Evolutionary conservation across 2,888 invertebrate genomes (phyloP), one percentile per base, ranked within the genome.

Genomic region (Leucophenga maculata): DNA sequence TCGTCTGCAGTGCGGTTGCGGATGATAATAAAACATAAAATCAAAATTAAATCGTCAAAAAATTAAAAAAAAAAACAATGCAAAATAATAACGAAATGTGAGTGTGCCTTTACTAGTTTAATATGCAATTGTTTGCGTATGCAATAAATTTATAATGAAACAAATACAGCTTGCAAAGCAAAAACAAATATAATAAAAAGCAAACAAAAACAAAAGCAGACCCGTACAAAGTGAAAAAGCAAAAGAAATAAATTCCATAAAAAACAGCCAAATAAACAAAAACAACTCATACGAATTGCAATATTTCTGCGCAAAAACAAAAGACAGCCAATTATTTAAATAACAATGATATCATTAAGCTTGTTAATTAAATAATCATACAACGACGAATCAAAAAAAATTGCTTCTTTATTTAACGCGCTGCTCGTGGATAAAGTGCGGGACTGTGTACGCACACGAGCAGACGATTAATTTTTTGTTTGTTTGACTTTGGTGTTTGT

Each of bases 141-240:
- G 11, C 39, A 44, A 60, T 60, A 26, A 1, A 54, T 54, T 54
- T 18, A 18, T 18, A 14, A 60, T 39, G 39, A 16, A 60, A 6
- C 57, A 60, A 60, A 64, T 14, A 9, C 20, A 64, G 18, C 3
- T 3, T 39, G 39, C 39, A 39, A 8, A n/a, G 32, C 18, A 59
- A 59, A 31, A 60, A 60, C 39, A 60, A 32, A 22, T 16, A n/a
- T 18, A 39, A 32, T 14, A 60, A 60, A 18, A 60, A 60, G 6
- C 14, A 39, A 39, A 39, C 9, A 39, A 32, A 60, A 59, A 64
- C 6, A 64, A 11, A 31, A 46, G 59, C 16, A 46, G 22, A 60
- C 60, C n/a, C 62, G 60, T n/a, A n/a, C 60, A 62, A 62, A 62
- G 44, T 44, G 44, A 62, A 62, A 44, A 62, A 62, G 32, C 32